Evolutionary conservation across 2,888 invertebrate species (phyloP), one percentile per base, ranked within the genome.

Genomic region (Apamea sordens): DNA sequence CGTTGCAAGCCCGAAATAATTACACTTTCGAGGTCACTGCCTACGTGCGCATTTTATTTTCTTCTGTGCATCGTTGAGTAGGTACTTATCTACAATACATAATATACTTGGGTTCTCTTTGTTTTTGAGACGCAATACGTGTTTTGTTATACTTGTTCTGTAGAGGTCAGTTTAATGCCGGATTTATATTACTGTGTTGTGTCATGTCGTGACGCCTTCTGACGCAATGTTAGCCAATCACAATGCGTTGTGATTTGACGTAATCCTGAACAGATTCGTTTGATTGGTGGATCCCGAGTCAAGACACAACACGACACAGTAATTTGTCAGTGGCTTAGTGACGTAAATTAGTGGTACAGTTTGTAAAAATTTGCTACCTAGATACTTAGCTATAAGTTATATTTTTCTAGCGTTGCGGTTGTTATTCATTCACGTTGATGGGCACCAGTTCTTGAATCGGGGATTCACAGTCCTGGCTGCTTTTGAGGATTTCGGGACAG

Each of bases 1-100:
- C 90, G 88, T 90, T 92, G 91, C 83, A 85, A 82, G 93, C 93
- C 94, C 84, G 86, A 95, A 94, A 96, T 95, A 96, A 95, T 95
- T 94, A 94, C 90, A 92, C 88, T 90, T 87, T 91, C 94, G 94
- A 96, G 96, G 96, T 93, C 94, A 90, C 95, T 76, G 85, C 95
- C 95, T 92, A 95, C 95, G 91, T 90, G 71, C 82, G 80, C 89
- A 93, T 93, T 95, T 94, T 94, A 93, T 94, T 92, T 93, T 92
- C 91, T 87, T 86, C 86, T 91, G 90, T 93, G 92, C 93, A 93
- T 75, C 79, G 64, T 72, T 73, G 83, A 86, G 68, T 79, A 79
- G 77, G 87, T 86, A n/a, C n/a, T n/a, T n/a, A 86, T 79, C 73
- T 79, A 77, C 56, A 76, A 69, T 76, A 61, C 61, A 64, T 83